These are phyloP conservation scores for Drosophila mulleri DNA, from an alignment of 2,888 invertebrate species.

Conservation along the genomic window DNA sequence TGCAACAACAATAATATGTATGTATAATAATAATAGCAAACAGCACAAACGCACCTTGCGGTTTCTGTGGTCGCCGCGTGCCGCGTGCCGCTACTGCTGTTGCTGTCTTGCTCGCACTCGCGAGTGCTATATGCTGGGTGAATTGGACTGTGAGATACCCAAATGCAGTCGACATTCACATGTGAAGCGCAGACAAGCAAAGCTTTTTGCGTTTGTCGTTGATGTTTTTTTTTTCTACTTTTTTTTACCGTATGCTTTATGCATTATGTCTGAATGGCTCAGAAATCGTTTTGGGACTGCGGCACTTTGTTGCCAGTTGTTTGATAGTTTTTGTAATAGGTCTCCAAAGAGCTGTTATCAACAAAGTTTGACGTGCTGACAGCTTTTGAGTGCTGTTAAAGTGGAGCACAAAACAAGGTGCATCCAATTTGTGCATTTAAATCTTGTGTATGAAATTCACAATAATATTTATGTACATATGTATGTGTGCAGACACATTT, in stretches of 20 bases:
- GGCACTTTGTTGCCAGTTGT: constrained; percentile 63
- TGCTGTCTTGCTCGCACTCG: constrained; percentile 14
- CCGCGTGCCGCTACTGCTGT: constrained; percentile 22
- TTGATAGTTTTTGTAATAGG: constrained; percentile 58
- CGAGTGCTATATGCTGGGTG: constrained; percentile 23
- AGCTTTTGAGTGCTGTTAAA: constrained; percentile 47
- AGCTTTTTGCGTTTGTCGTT: not conserved
- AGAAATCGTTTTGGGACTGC: constrained; percentile 72
- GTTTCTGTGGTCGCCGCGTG: constrained; percentile 67
- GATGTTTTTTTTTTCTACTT: not conserved
- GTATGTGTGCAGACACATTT: not conserved
- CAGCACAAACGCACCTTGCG: constrained; percentile 75
- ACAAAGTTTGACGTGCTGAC: constrained; percentile 50
- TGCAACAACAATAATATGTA: constrained; percentile 51
- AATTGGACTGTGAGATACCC: constrained; percentile 65
- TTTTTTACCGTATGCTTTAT: constrained; percentile 38
- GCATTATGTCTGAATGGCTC: constrained; percentile 69
- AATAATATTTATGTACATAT: not conserved
- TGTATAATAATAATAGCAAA: constrained; percentile 55
- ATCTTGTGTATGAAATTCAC: not conserved
- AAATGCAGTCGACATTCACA: constrained; percentile 38
- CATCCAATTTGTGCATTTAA: constrained; percentile 7
- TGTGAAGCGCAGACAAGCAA: constrained; percentile 24
- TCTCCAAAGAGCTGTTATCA: constrained; percentile 63
- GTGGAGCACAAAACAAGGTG: constrained; percentile 49